Conservation (phyloP, 1,140 invertebrate species). For the Habropoda laboriosa region DNA sequence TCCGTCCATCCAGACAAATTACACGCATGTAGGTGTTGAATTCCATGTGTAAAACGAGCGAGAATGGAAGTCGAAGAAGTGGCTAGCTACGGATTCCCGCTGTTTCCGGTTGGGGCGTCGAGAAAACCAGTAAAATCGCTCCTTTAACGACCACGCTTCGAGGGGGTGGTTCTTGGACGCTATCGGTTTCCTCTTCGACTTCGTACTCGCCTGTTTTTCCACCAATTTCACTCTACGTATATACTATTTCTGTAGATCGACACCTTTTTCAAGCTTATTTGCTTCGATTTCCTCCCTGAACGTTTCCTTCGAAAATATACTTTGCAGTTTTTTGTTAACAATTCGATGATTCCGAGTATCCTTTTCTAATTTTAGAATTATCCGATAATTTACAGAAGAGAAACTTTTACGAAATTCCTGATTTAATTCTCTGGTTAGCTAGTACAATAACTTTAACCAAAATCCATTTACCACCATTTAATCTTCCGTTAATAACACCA, state of each 20-base stretch:
- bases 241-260: not conserved
- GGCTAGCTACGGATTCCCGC: conserved; percentile 16
- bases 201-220: not conserved
- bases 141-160: conserved; percentile 47
- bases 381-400: too few relatives aligned
- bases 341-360: too few relatives aligned
- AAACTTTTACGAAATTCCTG: too few relatives aligned
- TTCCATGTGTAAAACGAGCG: not conserved
- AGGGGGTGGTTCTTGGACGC: conserved; percentile 7
- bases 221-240: not conserved
- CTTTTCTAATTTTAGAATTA: too few relatives aligned
- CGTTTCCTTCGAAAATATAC: too few relatives aligned
- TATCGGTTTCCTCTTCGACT: conserved; percentile 38
- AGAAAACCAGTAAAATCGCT: conserved; percentile 19
- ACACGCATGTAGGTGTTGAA: not conserved
- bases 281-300: too few relatives aligned
- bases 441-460: too few relatives aligned
- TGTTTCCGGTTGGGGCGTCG: not conserved
- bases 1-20: not conserved
- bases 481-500: too few relatives aligned
- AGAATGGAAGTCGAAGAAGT: conserved; percentile 18
- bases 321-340: too few relatives aligned
- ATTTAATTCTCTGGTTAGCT: too few relatives aligned
- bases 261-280: not conserved
- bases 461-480: too few relatives aligned